phyloP scores from a whole-genome alignment of 2,888 invertebrate species.

The Melanotus villosus region DNA sequence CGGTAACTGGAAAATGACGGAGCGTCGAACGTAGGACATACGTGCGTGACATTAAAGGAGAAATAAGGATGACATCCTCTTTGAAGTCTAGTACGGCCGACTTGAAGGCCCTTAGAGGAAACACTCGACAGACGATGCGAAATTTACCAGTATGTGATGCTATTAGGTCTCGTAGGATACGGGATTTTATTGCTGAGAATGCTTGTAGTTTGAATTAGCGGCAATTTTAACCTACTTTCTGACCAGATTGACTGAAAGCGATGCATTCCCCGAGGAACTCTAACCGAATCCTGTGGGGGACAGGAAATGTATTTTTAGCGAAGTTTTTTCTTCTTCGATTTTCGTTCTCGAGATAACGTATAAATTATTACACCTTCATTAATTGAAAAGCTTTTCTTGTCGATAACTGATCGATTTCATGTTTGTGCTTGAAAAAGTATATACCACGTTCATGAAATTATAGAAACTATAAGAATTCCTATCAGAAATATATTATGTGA shows the following conservation, averaged over 20 bases:
- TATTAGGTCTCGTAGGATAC: slow-evolving; percentile 11
- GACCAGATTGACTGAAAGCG: neutral
- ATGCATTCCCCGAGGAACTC: neutral
- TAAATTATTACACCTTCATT: slow-evolving; percentile 14
- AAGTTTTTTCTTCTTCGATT: neutral
- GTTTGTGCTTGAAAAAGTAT: no score
- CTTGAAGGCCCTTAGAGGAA: slow-evolving; percentile 14
- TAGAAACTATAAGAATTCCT: no score
- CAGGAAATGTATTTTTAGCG: neutral
- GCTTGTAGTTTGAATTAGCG: slow-evolving; percentile 10
- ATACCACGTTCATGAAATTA: no score
- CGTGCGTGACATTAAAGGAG: neutral
- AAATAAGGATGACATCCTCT: slow-evolving; percentile 18
- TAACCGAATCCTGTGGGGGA: neutral
- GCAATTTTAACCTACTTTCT: slow-evolving; percentile 17
- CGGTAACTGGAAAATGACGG: slow-evolving; percentile 14
- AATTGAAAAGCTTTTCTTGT: neutral
- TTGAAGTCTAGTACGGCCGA: slow-evolving; percentile 7
- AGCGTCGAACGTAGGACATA: neutral
- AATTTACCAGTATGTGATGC: slow-evolving; percentile 17
- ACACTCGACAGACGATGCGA: slow-evolving; percentile 18
- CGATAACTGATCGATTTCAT: neutral
- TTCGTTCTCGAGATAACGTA: neutral
- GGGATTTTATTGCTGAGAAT: slow-evolving; percentile 11
- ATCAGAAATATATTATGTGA: no score